Base-by-base conservation (phyloP, 23 tunicate species). In the Trididemnum miniatum region DNA sequence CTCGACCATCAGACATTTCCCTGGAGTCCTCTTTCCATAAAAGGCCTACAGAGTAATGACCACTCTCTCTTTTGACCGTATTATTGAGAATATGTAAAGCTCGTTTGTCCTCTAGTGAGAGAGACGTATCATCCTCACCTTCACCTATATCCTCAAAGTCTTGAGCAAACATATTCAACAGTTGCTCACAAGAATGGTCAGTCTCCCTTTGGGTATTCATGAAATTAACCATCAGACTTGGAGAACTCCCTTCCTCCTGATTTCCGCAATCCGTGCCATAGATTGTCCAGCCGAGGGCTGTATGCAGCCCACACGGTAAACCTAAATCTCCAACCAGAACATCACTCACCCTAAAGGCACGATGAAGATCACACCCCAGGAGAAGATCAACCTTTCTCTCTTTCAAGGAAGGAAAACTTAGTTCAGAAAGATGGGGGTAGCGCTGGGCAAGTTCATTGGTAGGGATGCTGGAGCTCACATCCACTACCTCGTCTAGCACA, bases 11-110 rank as follows among this genome's bases (percentile, higher is more conserved):
- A n/a, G n/a, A n/a, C n/a, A n/a, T n/a, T n/a, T n/a, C n/a, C n/a
- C n/a, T n/a, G n/a, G n/a, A n/a, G n/a, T n/a, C n/a, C 9, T 69
- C 76, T 31, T 69, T 69, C 76, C 76, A 69, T 7, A 69, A 32
- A 30, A 69, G 36, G 2, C 76, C 76, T 4, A 69, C 76, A 36
- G 76, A 69, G 39, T n/a, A 76, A 49, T 76, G 0, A 18, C 71
- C 71, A 76, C 0, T 0, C 0, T 20, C 71, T 71, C 0, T 69
- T 32, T 69, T 69, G 9, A 69, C 12, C 3, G 76, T 69, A 3
- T 31, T 31, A 7, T 69, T 33, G 15, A 69, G 9, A 30, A 69
- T 69, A 5, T 33, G 20, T 38, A 69, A 23, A 2, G 76, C 76
- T 3, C 76, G 76, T 32, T 69, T 69, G 39, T 69, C 76, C 9